Percentiles rank a stretch among this genome's conserved stretches.
phyloP scores from a whole-genome alignment of 2,797 vertebrate species.

The Xiphophorus birchmanni region DNA sequence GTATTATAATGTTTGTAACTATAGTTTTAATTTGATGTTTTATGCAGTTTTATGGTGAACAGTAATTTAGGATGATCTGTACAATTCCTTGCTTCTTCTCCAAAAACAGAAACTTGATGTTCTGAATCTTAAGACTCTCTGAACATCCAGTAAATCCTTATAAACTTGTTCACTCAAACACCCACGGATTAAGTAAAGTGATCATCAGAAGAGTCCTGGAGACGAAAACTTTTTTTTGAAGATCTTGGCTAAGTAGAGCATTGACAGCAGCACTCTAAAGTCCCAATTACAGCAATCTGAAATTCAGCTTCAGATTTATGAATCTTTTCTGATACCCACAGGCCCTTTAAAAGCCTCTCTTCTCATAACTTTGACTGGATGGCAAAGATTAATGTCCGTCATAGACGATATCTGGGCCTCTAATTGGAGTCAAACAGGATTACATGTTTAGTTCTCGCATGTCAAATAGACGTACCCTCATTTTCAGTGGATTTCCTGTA shows the following conservation, averaged over 20 bases:
- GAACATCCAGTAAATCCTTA: constrained; percentile 8
- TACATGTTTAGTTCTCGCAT: constrained; percentile 34
- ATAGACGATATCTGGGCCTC: constrained; percentile 52
- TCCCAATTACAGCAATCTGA: constrained; percentile 53
- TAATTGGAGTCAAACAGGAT: constrained; percentile 52
- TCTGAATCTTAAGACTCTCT: constrained; percentile 6
- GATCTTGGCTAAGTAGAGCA: constrained; percentile 1
- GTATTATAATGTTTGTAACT: background rate
- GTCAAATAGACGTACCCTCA: background rate
- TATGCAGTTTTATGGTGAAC: background rate
- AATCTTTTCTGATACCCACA: constrained; percentile 46
- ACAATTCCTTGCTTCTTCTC: background rate
- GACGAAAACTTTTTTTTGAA: background rate
- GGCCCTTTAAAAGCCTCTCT: constrained; percentile 32
- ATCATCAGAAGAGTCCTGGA: constrained; percentile 16
- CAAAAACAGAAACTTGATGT: background rate
- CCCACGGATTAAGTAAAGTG: background rate
- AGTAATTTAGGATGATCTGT: background rate
- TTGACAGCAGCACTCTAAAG: constrained; percentile 14
- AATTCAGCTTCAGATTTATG: constrained; percentile 23
- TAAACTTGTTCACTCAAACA: constrained; percentile 10
- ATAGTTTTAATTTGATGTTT: background rate
- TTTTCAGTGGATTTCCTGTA: constrained; percentile 29
- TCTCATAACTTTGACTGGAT: constrained; percentile 14
- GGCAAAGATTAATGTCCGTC: constrained; percentile 33